These are phyloP conservation scores for Porites lobata DNA, from an alignment of 92 coral and sea anemone genomes.

Conservation along the genomic window DNA sequence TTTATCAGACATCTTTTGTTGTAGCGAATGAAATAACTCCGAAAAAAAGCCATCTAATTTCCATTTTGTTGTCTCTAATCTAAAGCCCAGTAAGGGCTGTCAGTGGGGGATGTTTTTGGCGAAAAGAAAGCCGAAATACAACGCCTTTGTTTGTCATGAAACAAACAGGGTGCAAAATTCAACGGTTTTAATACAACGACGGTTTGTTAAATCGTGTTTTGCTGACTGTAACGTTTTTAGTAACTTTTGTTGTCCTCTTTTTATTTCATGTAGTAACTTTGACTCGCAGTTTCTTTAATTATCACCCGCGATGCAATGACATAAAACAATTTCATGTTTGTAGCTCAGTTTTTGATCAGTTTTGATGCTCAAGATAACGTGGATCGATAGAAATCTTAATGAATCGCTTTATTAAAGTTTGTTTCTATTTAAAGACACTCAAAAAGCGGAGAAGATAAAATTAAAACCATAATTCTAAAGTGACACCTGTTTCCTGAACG, in stretches of 20 bases:
- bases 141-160: neutral
- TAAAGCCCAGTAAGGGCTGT: neutral
- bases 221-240: neutral
- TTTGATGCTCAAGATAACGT: neutral
- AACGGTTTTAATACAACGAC: neutral
- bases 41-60: neutral
- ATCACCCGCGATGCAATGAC: neutral
- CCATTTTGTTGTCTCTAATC: conserved; percentile 1
- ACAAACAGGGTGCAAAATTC: conserved; percentile 19
- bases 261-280: neutral
- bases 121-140: neutral
- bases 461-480: neutral
- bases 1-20: conserved; percentile 46
- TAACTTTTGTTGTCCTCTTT: neutral
- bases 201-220: neutral
- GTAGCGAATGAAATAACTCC: neutral
- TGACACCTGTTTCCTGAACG: conserved; percentile 14
- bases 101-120: neutral
- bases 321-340: neutral
- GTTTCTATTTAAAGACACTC: neutral
- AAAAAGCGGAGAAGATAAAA: neutral
- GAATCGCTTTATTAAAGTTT: neutral
- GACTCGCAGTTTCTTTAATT: neutral
- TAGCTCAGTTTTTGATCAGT: neutral
- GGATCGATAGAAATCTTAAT: conserved; percentile 28